phyloP scores from a whole-genome alignment of 2,888 invertebrate genomes.

The Spialia ferax region DNA sequence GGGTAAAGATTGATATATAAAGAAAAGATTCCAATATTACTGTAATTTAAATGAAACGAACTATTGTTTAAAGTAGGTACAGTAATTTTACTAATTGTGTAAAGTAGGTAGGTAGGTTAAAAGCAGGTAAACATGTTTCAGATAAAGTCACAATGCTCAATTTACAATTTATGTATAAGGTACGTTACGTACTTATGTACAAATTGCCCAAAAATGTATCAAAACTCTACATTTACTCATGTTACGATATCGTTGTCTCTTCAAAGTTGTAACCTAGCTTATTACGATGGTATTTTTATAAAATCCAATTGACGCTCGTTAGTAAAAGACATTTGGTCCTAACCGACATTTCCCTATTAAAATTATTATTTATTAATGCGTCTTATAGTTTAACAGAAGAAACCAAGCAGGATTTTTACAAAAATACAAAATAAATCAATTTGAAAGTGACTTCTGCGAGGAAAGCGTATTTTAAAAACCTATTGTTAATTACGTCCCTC shows the following conservation, averaged over 20 bases:
- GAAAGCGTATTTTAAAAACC: conserved; percentile 78
- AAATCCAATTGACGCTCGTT: conserved; percentile 74
- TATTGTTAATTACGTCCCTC: conserved; percentile 86
- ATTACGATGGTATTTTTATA: conserved; percentile 69
- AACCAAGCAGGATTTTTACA: conserved; percentile 71
- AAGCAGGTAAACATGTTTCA: not conserved
- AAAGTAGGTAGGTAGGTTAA: too few relatives aligned
- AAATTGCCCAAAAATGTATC: conserved; percentile 66
- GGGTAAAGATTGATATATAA: not conserved
- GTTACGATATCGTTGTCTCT: conserved; percentile 78
- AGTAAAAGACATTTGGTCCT: conserved; percentile 71
- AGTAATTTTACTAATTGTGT: too few relatives aligned
- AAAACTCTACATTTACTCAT: conserved; percentile 65
- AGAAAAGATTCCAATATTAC: too few relatives aligned
- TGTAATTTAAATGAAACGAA: too few relatives aligned
- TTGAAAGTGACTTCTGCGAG: conserved; percentile 67
- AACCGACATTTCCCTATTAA: conserved; percentile 66
- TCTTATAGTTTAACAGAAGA: conserved; percentile 61
- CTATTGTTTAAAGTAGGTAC: too few relatives aligned
- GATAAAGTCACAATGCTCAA: conserved; percentile 50
- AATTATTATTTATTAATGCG: conserved; percentile 56
- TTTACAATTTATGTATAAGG: conserved; percentile 51
- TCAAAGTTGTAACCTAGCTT: conserved; percentile 73
- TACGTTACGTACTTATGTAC: conserved; percentile 51
- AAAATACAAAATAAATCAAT: conserved; percentile 75